Percentiles rank a stretch among this genome's conserved stretches.
phyloP scores from a whole-genome alignment of 2,888 invertebrate species.

The Synanthedon tipuliformis region DNA sequence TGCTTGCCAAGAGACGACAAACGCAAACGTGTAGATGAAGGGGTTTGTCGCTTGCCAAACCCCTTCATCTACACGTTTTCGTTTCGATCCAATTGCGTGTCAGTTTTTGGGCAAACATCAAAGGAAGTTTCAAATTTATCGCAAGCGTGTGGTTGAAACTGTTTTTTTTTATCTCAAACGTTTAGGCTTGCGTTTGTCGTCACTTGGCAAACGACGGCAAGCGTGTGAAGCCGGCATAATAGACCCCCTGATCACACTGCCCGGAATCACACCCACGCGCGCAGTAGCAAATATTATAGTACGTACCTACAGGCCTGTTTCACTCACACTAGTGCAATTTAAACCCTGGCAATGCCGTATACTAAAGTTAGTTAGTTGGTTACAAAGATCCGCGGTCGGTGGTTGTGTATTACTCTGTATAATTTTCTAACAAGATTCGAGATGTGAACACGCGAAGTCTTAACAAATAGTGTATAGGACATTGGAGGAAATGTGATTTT shows the following conservation, averaged over 20 bases:
- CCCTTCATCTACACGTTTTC: too few relatives aligned
- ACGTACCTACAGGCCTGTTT: constrained; percentile 17
- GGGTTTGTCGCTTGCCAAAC: too few relatives aligned
- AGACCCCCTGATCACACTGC: background rate
- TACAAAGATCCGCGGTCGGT: constrained; percentile 4
- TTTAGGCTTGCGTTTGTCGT: too few relatives aligned
- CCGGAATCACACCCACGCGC: background rate
- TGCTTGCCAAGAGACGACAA: too few relatives aligned
- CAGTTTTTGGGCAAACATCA: too few relatives aligned
- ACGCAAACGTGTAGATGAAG: too few relatives aligned
- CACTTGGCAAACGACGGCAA: too few relatives aligned
- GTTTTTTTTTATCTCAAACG: too few relatives aligned
- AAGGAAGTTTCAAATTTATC: too few relatives aligned
- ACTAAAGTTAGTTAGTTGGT: constrained; percentile 36
- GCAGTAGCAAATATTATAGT: constrained; percentile 1
- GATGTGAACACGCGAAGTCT: constrained; percentile 9
- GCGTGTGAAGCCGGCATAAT: background rate
- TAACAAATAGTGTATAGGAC: background rate
- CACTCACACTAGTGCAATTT: constrained; percentile 31
- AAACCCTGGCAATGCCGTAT: constrained; percentile 45
- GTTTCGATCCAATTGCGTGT: too few relatives aligned
- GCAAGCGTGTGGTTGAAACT: too few relatives aligned
- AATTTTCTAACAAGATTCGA: constrained; percentile 1
- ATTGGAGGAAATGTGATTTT: too few relatives aligned
- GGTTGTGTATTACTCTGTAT: constrained; percentile 4